Base-by-base conservation (phyloP, 2,888 invertebrate species). In the Drosophila pseudotakahashii region DNA sequence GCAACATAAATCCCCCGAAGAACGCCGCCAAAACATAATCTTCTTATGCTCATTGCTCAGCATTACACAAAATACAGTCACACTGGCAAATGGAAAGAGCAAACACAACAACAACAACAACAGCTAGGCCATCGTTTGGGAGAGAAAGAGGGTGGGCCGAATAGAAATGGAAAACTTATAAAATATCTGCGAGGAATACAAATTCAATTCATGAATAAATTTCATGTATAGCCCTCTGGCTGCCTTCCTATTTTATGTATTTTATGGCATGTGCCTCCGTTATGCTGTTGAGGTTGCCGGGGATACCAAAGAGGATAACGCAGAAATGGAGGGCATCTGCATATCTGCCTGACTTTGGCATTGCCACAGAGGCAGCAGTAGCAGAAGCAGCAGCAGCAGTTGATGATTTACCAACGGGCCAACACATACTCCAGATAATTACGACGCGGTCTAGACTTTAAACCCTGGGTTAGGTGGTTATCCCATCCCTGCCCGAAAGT, bases 171-270 rank as follows among this genome's bases (percentile, higher is more conserved):
- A 63, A 75, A 83, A 78, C 80, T 88, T 88, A 80, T 80, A 84
- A 81, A 89, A 89, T 86, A 84, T 80, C 84, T 81, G 80, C 78
- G 77, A 54, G 80, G 89, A 84, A 87, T 88, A 87, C 87, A 82
- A 88, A 89, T 88, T 88, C 87, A 84, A 88, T 86, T 86, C 89
- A 88, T 89, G 88, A 89, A 88, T 89, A 89, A 84, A 88, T 84
- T 87, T 83, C 77, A 78, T 74, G 72, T 68, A 78, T 58, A 58
- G 62, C 69, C 57, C 71, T 52, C n/a, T 45, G 73, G 73, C 73
- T 74, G 71, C 19, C 45, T 63, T 78, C 69, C 50, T 53, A 54
- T 68, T 80, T 63, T 69, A 45, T 57, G 55, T 53, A 62, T 72
- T 80, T 63, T 72, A 51, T 60, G 55, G 74, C 53, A 47, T 32